Evolutionary conservation across 2,888 invertebrate genomes (phyloP).

Genomic region (Xylota sylvarum): DNA sequence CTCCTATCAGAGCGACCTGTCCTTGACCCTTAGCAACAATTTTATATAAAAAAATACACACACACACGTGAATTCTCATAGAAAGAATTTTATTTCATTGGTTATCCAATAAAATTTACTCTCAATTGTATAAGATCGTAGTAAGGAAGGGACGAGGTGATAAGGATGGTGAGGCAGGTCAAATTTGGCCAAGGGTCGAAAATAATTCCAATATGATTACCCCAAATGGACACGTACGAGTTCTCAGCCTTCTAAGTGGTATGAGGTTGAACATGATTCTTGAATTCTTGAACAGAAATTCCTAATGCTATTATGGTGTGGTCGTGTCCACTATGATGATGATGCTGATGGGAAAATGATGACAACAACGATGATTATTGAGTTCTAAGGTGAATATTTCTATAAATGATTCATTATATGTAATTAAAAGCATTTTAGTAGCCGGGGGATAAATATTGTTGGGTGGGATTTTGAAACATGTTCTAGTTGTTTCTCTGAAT

Average conservation of each 20-base stretch:
- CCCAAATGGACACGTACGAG: constrained; percentile 13
- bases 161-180: neutral
- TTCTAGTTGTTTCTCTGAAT: neutral
- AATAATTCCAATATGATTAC: constrained; percentile 8
- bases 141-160: neutral
- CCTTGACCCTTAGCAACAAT: neutral
- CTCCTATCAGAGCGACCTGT: neutral
- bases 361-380: constrained; percentile 16
- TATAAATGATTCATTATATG: constrained; percentile 12
- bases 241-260: neutral
- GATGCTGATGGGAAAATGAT: constrained; percentile 10
- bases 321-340: constrained; percentile 4
- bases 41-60: neutral
- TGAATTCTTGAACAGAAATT: constrained; percentile 6
- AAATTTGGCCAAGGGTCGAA: neutral
- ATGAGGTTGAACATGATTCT: constrained; percentile 3
- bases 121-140: neutral
- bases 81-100: constrained; percentile 5
- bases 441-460: neutral
- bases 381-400: constrained; percentile 1
- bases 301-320: neutral
- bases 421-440: constrained; percentile 14
- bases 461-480: neutral
- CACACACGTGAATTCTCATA: neutral
- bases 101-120: neutral